Base-by-base conservation (phyloP, 2,113 vertebrate species). In the Saguinus imperator region DNA sequence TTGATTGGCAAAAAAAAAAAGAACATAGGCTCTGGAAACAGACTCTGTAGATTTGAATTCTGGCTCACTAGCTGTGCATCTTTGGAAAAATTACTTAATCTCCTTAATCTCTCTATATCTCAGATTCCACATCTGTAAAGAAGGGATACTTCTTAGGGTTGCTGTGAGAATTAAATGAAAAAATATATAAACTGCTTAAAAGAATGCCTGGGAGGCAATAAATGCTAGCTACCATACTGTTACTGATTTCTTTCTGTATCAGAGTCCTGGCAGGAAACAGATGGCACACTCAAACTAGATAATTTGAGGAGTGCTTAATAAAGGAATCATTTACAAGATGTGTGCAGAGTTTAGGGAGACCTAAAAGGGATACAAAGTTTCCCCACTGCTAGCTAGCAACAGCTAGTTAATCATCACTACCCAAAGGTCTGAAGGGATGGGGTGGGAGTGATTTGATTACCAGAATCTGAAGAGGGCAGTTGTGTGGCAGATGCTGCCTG, bases 281-380 rank as follows among this genome's bases (percentile, higher is more conserved):
- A 72, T 40, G 58, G 25, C 57, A 95, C 5, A 37, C 11, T 68
- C 58, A 88, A 73, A 94, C 23, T 27, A 79, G 37, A 61, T 81
- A 52, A 85, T 82, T 86, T 93, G 40, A 85, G 9, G 14, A 52
- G 25, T 84, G 35, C 85, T 92, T 66, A 89, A 79, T 50, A 80
- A 88, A 91, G 20, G 37, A 84, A 80, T 27, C 94, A 75, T 58
- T 95, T 43, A 89, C 50, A 92, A 92, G 81, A 86, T 52, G 40
- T 37, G 8, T 58, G 7, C 18, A 89, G 37, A n/a, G 35, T 58
- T 89, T 75, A 75, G 35, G 58, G 8, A 91, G 43, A 85, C 27
- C 35, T 80, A 61, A 4, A 37, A 25, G 23, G 37, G 85, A 52
- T n/a, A 61, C n/a, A 55, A 81, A 92, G 55, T 81, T 93, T 16